A percentile compares a stretch with the other conserved stretches of the same genome.
Conservation (phyloP, 2,797 vertebrate species). For the Mallotus villosus region DNA sequence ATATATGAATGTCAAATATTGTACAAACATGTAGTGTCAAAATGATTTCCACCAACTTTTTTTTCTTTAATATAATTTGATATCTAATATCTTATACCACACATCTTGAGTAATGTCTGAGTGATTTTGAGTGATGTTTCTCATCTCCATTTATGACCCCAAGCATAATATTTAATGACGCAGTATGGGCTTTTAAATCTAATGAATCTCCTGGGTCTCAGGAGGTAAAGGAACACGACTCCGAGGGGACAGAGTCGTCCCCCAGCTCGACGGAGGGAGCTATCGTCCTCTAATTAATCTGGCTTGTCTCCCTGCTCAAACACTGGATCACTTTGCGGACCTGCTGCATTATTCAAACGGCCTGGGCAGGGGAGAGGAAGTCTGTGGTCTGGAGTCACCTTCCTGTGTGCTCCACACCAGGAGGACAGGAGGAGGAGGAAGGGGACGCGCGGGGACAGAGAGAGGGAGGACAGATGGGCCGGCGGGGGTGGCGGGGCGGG, state of each 20-base stretch:
- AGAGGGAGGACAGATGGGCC: background rate
- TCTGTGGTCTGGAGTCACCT: constrained; percentile 67
- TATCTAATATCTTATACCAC: no score
- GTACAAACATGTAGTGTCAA: constrained; percentile 27
- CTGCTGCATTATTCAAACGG: constrained; percentile 75
- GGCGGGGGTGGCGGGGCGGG: constrained; percentile 11
- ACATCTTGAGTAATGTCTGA: background rate
- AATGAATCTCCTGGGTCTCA: constrained; percentile 16
- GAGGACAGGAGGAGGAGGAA: constrained; percentile 8
- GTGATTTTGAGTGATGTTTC: background rate
- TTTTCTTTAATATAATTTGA: background rate
- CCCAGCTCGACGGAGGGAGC: constrained; percentile 31
- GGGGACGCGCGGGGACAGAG: constrained; percentile 17
- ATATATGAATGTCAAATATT: background rate
- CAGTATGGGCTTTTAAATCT: constrained; percentile 34
- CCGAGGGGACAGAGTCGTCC: constrained; percentile 4
- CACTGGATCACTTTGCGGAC: constrained; percentile 69
- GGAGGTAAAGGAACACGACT: constrained; percentile 25
- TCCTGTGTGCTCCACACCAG: constrained; percentile 38
- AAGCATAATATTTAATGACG: background rate
- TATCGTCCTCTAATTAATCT: constrained; percentile 75
- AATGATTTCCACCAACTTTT: background rate
- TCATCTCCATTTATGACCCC: background rate
- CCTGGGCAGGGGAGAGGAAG: constrained; percentile 62
- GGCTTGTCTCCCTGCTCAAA: constrained; percentile 67